Evolutionary conservation across 2,888 invertebrate species (phyloP), one percentile per base, ranked within the genome.

Genomic region (Ennomos quercinarius): DNA sequence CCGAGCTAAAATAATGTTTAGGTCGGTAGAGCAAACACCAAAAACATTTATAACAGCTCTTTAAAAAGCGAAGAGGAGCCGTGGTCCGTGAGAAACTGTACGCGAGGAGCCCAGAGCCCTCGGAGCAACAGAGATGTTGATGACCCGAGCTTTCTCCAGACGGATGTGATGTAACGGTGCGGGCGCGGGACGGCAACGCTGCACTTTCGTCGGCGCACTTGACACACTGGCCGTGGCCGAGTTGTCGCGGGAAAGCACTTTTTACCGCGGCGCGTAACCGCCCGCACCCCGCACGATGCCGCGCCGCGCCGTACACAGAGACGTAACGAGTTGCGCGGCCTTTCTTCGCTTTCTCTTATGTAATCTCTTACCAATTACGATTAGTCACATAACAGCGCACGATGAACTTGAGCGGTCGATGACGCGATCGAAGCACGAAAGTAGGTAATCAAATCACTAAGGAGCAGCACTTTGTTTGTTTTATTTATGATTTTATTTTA

Each of bases 151-250:
- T 91, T 89, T 89, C 88, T 87, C 89, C 89, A 86, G 88, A 84
- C 89, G 84, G 81, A 84, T 81, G 75, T 91, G 87, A 90, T 88
- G 89, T 91, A 89, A 91, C 80, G 80, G 81, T 72, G 80, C 73
- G 78, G 71, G 75, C 67, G 81, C 83, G 82, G 78, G 78, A 73
- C 82, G 84, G 85, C 89, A 87, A 85, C 89, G 85, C 83, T 84
- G 89, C 86, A 90, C 91, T 91, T 91, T 91, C 91, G 82, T 86
- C 86, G 86, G 72, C 85, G 91, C 90, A 88, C 93, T 92, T 93
- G 92, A 93, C 93, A 92, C 87, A 91, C 83, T 93, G 93, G 85
- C 93, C 92, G 81, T 93, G 93, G 91, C 93, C 92, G 89, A 89
- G 81, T 89, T 89, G 83, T 86, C 85, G 79, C 89, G 88, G 86